These are phyloP conservation scores for Eilema griseolum DNA, from an alignment of 2,888 invertebrate species.

Conservation along the genomic window DNA sequence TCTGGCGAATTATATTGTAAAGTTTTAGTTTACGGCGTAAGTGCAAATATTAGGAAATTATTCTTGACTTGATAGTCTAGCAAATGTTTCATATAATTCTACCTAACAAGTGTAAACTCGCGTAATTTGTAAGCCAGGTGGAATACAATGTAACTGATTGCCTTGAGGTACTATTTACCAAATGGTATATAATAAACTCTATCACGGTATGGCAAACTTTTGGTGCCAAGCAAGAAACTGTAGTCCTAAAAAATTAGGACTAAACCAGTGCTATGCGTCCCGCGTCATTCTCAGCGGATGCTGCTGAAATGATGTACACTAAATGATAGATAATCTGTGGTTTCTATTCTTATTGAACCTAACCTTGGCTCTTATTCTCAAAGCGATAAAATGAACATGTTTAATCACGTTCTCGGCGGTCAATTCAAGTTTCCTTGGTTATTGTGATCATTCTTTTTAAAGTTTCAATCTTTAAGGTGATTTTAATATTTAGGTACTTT, in stretches of 20 bases:
- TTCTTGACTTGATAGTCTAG: background rate
- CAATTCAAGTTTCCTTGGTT: background rate
- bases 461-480: background rate
- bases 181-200: background rate
- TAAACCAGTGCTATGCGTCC: background rate
- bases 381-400: background rate
- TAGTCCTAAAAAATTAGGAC: background rate
- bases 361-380: background rate
- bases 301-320: slow-evolving; percentile 2
- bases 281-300: background rate
- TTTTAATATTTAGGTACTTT: too few species aligned
- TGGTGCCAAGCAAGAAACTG: background rate
- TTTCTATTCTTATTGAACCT: slow-evolving; percentile 2
- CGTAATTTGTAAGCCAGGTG: slow-evolving; percentile 10
- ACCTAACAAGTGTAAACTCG: background rate
- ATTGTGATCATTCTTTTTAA: background rate
- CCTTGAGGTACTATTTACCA: slow-evolving; percentile 19
- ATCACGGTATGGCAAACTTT: background rate
- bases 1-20: background rate
- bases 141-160: slow-evolving; percentile 16
- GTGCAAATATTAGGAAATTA: slow-evolving; percentile 9
- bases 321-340: background rate
- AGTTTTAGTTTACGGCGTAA: slow-evolving; percentile 3
- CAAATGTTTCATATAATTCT: background rate
- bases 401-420: background rate